Evolutionary conservation across 2,113 vertebrate species (phyloP).

Genomic region (Typhlomys cinereus): DNA sequence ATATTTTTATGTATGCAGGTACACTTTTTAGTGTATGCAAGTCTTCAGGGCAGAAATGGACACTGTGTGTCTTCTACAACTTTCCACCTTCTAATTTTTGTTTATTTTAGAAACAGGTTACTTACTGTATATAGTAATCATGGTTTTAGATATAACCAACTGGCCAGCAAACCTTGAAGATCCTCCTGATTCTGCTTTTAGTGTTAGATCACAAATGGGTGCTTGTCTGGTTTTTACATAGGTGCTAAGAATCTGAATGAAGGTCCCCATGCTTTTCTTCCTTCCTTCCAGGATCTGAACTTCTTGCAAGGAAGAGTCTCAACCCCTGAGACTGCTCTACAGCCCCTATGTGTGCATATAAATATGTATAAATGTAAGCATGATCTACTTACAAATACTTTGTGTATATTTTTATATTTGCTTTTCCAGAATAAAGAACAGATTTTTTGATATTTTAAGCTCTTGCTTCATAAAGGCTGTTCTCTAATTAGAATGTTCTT

Average conservation of each 20-base stretch:
- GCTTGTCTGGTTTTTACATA: neutral
- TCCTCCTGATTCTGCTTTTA: too few relatives aligned
- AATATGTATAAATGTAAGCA: neutral
- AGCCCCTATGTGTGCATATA: neutral
- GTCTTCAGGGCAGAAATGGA: neutral
- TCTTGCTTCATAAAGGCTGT: neutral
- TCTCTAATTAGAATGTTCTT: conserved; percentile 56
- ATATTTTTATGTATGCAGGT: neutral
- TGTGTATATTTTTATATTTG: neutral
- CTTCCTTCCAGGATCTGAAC: too few relatives aligned
- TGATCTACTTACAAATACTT: neutral
- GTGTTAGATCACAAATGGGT: neutral
- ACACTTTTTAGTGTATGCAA: too few relatives aligned
- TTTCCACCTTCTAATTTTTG: neutral
- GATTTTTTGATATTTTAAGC: conserved; percentile 6
- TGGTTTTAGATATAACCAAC: neutral
- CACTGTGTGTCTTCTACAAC: neutral
- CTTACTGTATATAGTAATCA: neutral
- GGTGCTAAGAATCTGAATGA: neutral
- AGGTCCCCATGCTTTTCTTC: too few relatives aligned
- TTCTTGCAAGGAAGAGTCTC: too few relatives aligned
- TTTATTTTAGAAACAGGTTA: neutral
- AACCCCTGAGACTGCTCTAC: neutral
- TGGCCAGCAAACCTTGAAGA: neutral
- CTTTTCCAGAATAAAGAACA: neutral